phyloP scores from a whole-genome alignment of 2,888 invertebrate genomes.

The Philereme transversata region DNA sequence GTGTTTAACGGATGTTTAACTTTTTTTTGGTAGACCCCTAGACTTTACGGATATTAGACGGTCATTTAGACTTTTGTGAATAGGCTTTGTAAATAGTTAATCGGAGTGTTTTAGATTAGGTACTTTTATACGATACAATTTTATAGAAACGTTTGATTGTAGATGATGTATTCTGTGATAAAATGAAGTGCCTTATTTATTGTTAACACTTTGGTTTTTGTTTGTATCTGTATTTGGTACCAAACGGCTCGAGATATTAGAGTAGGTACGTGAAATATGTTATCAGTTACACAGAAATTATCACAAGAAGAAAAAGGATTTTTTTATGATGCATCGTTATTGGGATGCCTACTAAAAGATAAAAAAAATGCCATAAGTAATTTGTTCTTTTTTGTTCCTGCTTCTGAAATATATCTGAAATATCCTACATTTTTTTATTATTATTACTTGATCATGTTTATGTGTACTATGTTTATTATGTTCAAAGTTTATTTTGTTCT shows the following conservation, averaged over 20 bases:
- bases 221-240: conserved; percentile 26
- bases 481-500: conserved; percentile 23
- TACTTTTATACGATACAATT: conserved; percentile 43
- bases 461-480: too few relatives aligned
- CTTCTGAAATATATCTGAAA: background rate
- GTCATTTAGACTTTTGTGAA: too few relatives aligned
- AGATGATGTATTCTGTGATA: conserved; percentile 74
- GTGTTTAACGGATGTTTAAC: too few relatives aligned
- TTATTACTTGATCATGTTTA: too few relatives aligned
- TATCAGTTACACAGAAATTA: too few relatives aligned
- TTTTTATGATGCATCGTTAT: too few relatives aligned
- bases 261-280: background rate
- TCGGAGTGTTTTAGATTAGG: conserved; percentile 29
- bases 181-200: conserved; percentile 72
- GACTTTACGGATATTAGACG: too few relatives aligned
- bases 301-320: too few relatives aligned
- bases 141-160: conserved; percentile 42
- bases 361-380: too few relatives aligned
- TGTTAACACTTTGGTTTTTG: conserved; percentile 39
- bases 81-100: conserved; percentile 26
- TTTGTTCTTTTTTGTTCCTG: too few relatives aligned
- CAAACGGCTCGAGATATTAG: conserved; percentile 10
- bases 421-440: background rate
- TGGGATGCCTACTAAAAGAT: too few relatives aligned
- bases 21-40: too few relatives aligned